Percentiles rank a stretch among this genome's conserved stretches.
Conservation (phyloP, 2,888 invertebrate genomes). For the Orgyia antiqua region DNA sequence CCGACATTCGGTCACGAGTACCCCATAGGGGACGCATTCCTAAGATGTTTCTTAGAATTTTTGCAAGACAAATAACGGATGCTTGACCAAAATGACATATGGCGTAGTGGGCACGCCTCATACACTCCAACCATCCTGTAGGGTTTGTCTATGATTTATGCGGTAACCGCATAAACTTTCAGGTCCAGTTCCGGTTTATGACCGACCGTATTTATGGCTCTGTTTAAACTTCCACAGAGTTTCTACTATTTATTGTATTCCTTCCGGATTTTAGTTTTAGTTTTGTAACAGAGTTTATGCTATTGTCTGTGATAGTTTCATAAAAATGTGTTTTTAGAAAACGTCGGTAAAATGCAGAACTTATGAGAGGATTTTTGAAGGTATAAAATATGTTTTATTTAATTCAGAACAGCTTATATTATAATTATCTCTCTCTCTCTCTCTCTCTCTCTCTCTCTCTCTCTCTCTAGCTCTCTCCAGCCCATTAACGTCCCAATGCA, state of each 20-base stretch:
- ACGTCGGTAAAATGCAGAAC: too few relatives aligned
- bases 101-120: constrained; percentile 46
- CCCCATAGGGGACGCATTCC: constrained; percentile 47
- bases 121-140: constrained; percentile 55
- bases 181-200: constrained; percentile 49
- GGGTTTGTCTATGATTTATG: constrained; percentile 43
- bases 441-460: too few relatives aligned
- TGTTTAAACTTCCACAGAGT: constrained; percentile 43
- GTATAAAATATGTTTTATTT: too few relatives aligned
- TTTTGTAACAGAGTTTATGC: too few relatives aligned
- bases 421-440: too few relatives aligned
- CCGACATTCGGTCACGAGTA: constrained; percentile 27
- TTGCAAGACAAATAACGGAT: constrained; percentile 70
- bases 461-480: too few relatives aligned
- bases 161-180: constrained; percentile 33
- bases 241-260: constrained; percentile 25
- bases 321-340: too few relatives aligned
- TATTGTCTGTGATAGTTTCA: too few relatives aligned
- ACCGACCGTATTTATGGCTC: constrained; percentile 52
- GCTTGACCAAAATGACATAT: constrained; percentile 72
- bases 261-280: constrained; percentile 29
- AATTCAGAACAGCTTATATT: too few relatives aligned
- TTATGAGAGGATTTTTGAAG: too few relatives aligned
- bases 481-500: too few relatives aligned
- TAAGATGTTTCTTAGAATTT: constrained; percentile 62